Evolutionary conservation across 2,113 vertebrate species (phyloP).

Genomic region (Dipodomys spectabilis): DNA sequence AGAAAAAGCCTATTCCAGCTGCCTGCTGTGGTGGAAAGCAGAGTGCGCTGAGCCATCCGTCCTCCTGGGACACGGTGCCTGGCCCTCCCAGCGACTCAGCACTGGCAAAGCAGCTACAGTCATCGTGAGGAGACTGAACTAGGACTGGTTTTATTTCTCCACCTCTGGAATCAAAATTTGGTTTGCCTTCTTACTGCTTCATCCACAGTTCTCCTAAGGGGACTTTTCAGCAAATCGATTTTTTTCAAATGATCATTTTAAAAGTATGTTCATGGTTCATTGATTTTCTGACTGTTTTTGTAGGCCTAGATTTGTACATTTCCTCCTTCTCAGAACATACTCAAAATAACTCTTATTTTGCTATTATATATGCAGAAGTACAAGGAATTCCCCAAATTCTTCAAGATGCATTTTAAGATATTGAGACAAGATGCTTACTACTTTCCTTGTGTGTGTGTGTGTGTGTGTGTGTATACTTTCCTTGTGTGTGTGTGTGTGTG

Average conservation of each 20-base stretch:
- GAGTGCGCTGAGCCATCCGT: too few species aligned
- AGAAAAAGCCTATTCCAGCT: not conserved
- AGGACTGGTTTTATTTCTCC: not conserved
- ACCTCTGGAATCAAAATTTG: not conserved
- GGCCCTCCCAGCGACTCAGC: not conserved
- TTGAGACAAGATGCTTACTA: too few species aligned
- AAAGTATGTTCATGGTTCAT: not conserved
- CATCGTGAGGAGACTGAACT: not conserved
- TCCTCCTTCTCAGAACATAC: not conserved
- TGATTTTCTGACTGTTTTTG: not conserved
- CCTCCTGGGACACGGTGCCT: accelerated
- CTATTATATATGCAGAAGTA: not conserved
- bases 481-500: too few species aligned
- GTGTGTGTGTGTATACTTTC: too few species aligned
- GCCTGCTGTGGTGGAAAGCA: too few species aligned
- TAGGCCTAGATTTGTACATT: not conserved
- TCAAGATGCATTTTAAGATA: not conserved
- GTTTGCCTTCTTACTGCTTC: not conserved
- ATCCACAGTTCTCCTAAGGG: not conserved
- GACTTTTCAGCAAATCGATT: not conserved
- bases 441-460: too few species aligned
- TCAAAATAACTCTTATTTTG: not conserved
- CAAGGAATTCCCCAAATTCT: not conserved
- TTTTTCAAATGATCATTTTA: not conserved
- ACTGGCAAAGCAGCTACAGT: not conserved